Percentiles rank a stretch among this genome's conserved stretches.
Conservation (phyloP, 2,888 invertebrate genomes). For the Neuroscelio doddi region DNA sequence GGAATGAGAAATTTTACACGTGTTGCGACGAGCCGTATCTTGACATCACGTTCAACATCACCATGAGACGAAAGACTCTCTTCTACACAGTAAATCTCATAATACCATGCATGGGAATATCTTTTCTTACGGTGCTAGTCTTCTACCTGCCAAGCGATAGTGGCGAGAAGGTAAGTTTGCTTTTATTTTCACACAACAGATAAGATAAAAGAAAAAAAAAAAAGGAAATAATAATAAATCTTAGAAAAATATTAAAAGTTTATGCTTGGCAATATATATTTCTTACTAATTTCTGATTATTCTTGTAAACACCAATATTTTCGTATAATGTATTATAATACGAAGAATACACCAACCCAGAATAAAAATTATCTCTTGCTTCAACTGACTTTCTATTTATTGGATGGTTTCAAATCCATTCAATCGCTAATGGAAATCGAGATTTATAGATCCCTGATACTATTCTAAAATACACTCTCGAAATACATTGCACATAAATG, state of each 20-base stretch:
- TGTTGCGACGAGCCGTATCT: conserved; percentile 98
- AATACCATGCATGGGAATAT: conserved; percentile 97
- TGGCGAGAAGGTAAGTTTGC: conserved; percentile 90
- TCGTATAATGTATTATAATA: too few relatives aligned
- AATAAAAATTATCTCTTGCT: not conserved
- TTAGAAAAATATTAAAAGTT: too few relatives aligned
- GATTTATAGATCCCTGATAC: conserved; percentile 22
- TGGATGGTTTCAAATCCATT: conserved; percentile 10
- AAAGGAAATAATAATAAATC: too few relatives aligned
- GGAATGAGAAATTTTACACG: conserved; percentile 94
- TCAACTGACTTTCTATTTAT: conserved; percentile 15
- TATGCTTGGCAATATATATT: too few relatives aligned
- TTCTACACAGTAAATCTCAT: conserved; percentile 98
- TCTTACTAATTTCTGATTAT: too few relatives aligned
- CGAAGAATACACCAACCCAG: too few relatives aligned
- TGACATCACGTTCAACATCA: conserved; percentile 97
- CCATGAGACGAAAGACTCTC: conserved; percentile 94
- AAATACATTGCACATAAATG: not conserved
- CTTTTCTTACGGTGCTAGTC: conserved; percentile 96
- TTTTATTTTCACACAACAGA: too few relatives aligned
- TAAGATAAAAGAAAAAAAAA: too few relatives aligned
- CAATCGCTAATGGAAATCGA: conserved; percentile 34
- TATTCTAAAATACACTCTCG: conserved; percentile 11
- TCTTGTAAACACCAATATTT: too few relatives aligned
- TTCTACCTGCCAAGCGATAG: conserved; percentile 98